These are phyloP conservation scores for Erpobdella octoculata DNA, from an alignment of 2,888 invertebrate species.

Conservation along the genomic window DNA sequence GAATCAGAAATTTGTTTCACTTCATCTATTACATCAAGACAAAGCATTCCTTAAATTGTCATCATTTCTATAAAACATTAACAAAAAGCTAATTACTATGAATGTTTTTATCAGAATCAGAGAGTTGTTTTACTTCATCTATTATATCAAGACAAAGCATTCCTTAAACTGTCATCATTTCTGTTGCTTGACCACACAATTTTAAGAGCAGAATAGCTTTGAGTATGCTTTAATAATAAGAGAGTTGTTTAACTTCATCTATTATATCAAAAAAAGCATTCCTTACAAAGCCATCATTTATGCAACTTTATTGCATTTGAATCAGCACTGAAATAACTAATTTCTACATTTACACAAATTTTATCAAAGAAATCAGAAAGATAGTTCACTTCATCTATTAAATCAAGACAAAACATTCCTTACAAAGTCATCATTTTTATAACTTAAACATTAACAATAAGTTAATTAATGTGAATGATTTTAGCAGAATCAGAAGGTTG, in stretches of 20 bases:
- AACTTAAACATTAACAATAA: background rate
- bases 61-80: background rate
- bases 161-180: background rate
- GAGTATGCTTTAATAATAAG: background rate
- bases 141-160: conserved; percentile 8
- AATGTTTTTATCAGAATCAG: background rate
- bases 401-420: too few species aligned
- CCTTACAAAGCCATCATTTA: background rate
- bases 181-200: background rate
- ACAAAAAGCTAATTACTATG: too few species aligned
- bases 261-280: background rate
- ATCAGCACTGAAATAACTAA: too few species aligned
- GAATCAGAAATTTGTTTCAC: background rate
- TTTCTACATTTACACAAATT: too few species aligned
- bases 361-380: too few species aligned
- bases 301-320: too few species aligned
- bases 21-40: background rate
- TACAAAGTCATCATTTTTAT: too few species aligned
- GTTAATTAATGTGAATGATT: too few species aligned
- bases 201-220: background rate
- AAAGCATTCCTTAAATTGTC: background rate
- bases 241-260: background rate
- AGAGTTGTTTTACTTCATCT: background rate
- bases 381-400: too few species aligned
- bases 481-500: background rate